Conservation (phyloP, 2,113 vertebrate species). For the Atrichornis clamosus region DNA sequence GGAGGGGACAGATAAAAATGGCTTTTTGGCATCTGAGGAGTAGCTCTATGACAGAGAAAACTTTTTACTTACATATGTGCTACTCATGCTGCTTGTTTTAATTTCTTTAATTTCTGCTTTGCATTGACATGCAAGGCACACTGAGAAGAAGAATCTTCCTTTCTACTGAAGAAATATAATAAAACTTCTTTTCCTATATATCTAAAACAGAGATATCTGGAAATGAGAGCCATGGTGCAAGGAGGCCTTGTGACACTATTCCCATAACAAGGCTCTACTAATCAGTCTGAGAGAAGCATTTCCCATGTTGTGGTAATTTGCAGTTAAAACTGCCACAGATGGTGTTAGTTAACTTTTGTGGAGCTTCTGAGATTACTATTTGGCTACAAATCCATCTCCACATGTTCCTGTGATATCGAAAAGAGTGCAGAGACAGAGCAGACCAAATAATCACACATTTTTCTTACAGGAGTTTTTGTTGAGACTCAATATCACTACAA, state of each 20-base stretch:
- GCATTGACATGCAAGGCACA: neutral
- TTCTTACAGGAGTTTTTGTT: neutral
- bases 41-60: neutral
- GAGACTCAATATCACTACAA: neutral
- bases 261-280: neutral
- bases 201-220: neutral
- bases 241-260: neutral
- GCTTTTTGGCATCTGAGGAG: neutral
- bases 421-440: neutral
- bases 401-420: neutral
- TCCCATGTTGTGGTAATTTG: slow-evolving; percentile 7
- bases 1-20: neutral
- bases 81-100: neutral
- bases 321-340: slow-evolving; percentile 31
- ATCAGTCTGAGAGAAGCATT: neutral
- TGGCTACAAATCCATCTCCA: neutral
- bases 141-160: neutral
- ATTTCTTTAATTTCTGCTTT: slow-evolving; percentile 12
- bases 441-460: neutral
- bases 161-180: neutral
- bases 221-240: neutral
- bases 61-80: neutral
- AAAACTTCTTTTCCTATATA: neutral
- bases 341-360: slow-evolving; percentile 15
- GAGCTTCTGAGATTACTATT: slow-evolving; percentile 9